Conservation (phyloP, 1,140 invertebrate species). For the Steinernema feltiae region DNA sequence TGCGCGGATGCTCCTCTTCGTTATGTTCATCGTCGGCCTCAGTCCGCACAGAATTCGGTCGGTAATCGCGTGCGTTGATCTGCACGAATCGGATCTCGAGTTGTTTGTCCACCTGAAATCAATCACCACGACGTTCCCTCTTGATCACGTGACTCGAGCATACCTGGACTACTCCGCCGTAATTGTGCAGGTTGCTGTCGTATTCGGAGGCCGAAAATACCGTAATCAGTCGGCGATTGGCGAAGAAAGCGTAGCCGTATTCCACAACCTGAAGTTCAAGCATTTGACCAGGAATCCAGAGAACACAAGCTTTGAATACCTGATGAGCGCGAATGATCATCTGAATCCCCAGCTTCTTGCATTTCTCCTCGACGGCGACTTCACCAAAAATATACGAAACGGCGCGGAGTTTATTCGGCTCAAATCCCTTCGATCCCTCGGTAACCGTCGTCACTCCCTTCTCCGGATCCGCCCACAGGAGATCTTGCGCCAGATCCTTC, state of each 20-base stretch:
- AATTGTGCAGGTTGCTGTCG: constrained; percentile 42
- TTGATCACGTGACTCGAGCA: constrained; percentile 17
- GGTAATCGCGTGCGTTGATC: constrained; percentile 37
- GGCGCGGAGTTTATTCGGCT: constrained; percentile 68
- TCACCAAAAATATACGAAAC: constrained; percentile 46
- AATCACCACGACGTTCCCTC: not conserved
- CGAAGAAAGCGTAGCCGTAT: constrained; percentile 64
- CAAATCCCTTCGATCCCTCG: constrained; percentile 37
- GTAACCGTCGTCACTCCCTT: constrained; percentile 16
- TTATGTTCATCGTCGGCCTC: not conserved
- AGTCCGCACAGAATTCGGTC: not conserved
- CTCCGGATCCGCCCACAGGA: constrained; percentile 48
- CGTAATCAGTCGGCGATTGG: constrained; percentile 27
- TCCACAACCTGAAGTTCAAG: constrained; percentile 60
- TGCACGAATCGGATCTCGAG: constrained; percentile 42
- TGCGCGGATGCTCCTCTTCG: not conserved
- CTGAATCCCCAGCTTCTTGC: constrained; percentile 44
- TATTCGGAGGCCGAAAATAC: constrained; percentile 43
- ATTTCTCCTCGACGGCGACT: constrained; percentile 38
- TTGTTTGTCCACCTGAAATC: constrained; percentile 18
- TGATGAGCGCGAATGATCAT: constrained; percentile 46
- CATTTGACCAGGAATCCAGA: not conserved
- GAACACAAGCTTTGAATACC: constrained; percentile 15
- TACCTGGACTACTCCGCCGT: constrained; percentile 40
- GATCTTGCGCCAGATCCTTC: constrained; percentile 29